A percentile compares a stretch with the other conserved stretches of the same genome.
Conservation (phyloP, 2,797 vertebrate genomes). For the Salmo trutta region DNA sequence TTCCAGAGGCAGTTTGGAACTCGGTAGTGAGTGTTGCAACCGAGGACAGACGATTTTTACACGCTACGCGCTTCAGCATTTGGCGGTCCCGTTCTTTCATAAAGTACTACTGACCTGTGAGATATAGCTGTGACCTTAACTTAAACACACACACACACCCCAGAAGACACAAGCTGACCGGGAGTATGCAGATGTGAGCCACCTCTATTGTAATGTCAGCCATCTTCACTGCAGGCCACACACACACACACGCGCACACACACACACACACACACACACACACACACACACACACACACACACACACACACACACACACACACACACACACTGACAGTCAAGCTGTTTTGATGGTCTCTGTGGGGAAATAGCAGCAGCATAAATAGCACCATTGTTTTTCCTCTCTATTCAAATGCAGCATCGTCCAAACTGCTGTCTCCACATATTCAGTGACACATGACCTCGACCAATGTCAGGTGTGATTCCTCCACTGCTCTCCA, state of each 20-base stretch:
- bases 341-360: background rate
- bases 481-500: too few relatives aligned
- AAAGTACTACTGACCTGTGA: slow-evolving; percentile 36
- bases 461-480: too few relatives aligned
- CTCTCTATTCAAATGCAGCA: too few relatives aligned
- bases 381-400: too few relatives aligned
- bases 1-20: too few relatives aligned
- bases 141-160: slow-evolving; percentile 20
- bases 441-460: too few relatives aligned
- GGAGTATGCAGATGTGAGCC: slow-evolving; percentile 30
- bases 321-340: background rate
- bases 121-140: slow-evolving; percentile 39
- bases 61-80: too few relatives aligned
- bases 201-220: slow-evolving; percentile 30
- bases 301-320: background rate
- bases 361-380: too few relatives aligned
- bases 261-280: background rate
- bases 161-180: slow-evolving; percentile 19
- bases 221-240: slow-evolving; percentile 1
- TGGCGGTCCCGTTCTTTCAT: slow-evolving; percentile 12
- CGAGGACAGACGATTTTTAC: too few relatives aligned
- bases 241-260: background rate
- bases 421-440: too few relatives aligned
- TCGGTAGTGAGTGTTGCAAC: too few relatives aligned
- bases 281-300: background rate